Percentiles rank a stretch among this genome's conserved stretches.
These are phyloP conservation scores for Anthonomus grandis DNA, from an alignment of 1,140 invertebrate genomes.

Conservation along the genomic window DNA sequence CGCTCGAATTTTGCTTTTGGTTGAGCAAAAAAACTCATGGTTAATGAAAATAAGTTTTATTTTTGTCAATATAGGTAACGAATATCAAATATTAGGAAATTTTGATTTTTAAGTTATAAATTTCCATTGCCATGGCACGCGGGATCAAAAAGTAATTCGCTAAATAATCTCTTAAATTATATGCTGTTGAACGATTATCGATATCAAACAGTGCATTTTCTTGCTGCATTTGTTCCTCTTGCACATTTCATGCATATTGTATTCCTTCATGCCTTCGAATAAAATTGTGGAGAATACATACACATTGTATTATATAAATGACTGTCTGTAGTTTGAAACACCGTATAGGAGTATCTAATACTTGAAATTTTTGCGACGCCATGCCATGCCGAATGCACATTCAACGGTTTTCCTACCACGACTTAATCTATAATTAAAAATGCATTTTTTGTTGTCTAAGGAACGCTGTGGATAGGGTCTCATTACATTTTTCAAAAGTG, in stretches of 20 bases:
- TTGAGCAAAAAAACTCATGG: no score
- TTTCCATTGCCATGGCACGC: no score
- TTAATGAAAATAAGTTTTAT: background rate
- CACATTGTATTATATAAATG: no score
- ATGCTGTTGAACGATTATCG: conserved; percentile 1
- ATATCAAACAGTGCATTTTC: no score
- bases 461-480: conserved; percentile 7
- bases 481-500: conserved; percentile 8
- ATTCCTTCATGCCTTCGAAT: conserved; percentile 1
- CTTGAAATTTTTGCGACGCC: conserved; percentile 12
- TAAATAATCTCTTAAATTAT: conserved; percentile 18
- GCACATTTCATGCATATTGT: conserved; percentile 7
- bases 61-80: no score
- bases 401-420: conserved; percentile 16
- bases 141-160: background rate
- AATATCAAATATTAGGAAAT: no score
- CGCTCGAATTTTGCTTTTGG: no score
- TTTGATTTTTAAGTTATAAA: background rate
- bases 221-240: background rate
- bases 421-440: no score
- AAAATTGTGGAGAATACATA: no score
- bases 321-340: background rate
- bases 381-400: conserved; percentile 22
- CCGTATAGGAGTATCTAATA: conserved; percentile 14
- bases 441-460: conserved; percentile 1